Base-by-base conservation (phyloP, 1,140 invertebrate species). In the Cardiocondyla obscurior region DNA sequence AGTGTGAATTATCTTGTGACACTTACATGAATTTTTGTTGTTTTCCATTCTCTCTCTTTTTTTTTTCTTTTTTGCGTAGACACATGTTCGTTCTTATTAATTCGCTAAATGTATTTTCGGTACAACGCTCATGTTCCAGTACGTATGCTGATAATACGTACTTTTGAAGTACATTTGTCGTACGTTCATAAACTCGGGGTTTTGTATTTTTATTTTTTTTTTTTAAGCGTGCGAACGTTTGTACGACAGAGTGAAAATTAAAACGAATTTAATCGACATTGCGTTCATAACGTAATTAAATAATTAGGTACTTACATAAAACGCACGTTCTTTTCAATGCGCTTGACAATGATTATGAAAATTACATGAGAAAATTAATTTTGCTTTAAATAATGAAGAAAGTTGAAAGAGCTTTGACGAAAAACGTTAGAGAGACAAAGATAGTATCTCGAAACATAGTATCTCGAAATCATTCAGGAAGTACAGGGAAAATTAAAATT, bases 61-160 rank as follows among this genome's bases (percentile, higher is more conserved):
- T 79, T 33, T 69, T n/a, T 79, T 33, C 55, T 33, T 69, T 33
- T 39, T 14, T 79, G 30, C 39, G 58, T 65, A 25, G 42, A 49
- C 3, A 65, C 30, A 28, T 64, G 30, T 57, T 22, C 58, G 30
- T 49, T 30, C 73, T 49, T 70, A 7, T 55, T 86, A 64, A 76
- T 73, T 72, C 67, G 46, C 39, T 51, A 49, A 64, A 81, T 84
- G 84, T 85, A 73, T 55, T 87, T 87, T 85, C 65, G 77, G 65
- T 85, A 72, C 82, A 72, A 87, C 57, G n/a, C 62, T 83, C 74
- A 82, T 19, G 25, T 53, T 53, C 77, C 30, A 25, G 16, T 55
- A 46, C 36, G 55, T 42, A 67, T 53, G 33, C 67, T 57, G 28
- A 46, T 69, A 39, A 79, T 76, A 42, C 28, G 33, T 67, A 62